Base-by-base conservation (phyloP, 2,888 invertebrate species). In the Cantharis rufa region DNA sequence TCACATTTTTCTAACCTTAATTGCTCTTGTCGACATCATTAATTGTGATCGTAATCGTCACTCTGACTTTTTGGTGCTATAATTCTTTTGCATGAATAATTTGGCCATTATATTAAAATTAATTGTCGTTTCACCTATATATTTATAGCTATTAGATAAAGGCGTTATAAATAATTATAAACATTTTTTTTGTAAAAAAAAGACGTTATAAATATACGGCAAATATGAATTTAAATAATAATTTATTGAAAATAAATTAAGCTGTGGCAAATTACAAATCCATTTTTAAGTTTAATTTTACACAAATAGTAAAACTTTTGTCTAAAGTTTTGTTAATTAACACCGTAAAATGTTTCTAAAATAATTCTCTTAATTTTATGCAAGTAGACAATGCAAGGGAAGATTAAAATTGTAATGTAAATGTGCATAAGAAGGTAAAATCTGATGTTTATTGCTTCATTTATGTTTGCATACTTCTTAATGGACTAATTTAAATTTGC, bases 391-490 rank as follows among this genome's bases (percentile, higher is more conserved):
- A 66, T 21, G 64, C 64, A 15, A 66, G 24, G 21, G 13, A 66
- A 66, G 64, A 66, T 66, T 66, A 66, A 66, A 66, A 66, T 66
- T 66, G 24, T 66, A 66, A 66, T 18, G 18, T 63, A 63, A 18
- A 18, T 66, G 64, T 21, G 64, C 21, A 66, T 66, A 66, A 66
- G 64, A 66, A 66, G 18, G 64, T 66, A 66, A 66, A 66, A 11
- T 24, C 7, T 21, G 24, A 66, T 66, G 64, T 15, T 66, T 66
- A 66, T 66, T 21, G 18, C 64, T 66, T 66, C 64, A 66, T 66
- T 66, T 66, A 66, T 66, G 64, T 66, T 66, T 66, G 64, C 64
- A 66, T n/a, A 66, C 24, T 66, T 66, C 64, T 66, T 66, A 66
- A 66, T 66, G 21, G 64, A 24, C 64, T 66, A 66, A 66, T 66